Conservation (phyloP, 2,797 vertebrate species). For the Masticophis lateralis region DNA sequence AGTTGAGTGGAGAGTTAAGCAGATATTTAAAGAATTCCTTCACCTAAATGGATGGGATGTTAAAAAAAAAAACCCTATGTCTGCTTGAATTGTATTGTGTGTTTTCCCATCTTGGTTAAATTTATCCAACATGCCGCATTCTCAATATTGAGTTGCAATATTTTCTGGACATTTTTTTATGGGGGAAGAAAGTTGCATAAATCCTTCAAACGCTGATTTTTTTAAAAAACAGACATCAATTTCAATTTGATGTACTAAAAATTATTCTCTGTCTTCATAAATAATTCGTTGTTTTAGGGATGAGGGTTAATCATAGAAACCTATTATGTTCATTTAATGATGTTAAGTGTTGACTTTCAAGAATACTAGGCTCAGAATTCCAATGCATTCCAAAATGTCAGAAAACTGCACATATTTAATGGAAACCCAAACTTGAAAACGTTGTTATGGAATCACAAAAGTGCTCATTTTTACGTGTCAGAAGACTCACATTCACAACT, state of each 20-base stretch:
- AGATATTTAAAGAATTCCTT: background rate
- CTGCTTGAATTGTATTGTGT: background rate
- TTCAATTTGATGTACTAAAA: background rate
- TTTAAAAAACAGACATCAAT: background rate
- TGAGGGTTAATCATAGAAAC: background rate
- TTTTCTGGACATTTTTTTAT: background rate
- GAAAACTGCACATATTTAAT: background rate
- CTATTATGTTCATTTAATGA: background rate
- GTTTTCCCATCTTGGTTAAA: conserved; percentile 40
- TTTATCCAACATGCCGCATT: conserved; percentile 42
- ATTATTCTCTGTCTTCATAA: background rate
- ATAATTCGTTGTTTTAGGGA: too few species aligned
- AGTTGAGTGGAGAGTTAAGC: background rate
- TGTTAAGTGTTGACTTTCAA: conserved; percentile 26
- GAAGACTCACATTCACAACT: background rate
- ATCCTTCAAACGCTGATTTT: background rate
- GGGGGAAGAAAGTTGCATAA: background rate
- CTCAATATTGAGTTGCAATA: conserved; percentile 35
- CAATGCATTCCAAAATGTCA: conserved; percentile 8
- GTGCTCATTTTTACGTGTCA: background rate
- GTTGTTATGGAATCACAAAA: background rate
- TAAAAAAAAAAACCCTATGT: background rate
- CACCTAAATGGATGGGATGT: background rate
- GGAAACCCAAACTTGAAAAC: background rate
- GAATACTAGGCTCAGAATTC: conserved; percentile 12